Evolutionary conservation across 2,888 invertebrate genomes (phyloP).

Genomic region (Lamproptera curius): DNA sequence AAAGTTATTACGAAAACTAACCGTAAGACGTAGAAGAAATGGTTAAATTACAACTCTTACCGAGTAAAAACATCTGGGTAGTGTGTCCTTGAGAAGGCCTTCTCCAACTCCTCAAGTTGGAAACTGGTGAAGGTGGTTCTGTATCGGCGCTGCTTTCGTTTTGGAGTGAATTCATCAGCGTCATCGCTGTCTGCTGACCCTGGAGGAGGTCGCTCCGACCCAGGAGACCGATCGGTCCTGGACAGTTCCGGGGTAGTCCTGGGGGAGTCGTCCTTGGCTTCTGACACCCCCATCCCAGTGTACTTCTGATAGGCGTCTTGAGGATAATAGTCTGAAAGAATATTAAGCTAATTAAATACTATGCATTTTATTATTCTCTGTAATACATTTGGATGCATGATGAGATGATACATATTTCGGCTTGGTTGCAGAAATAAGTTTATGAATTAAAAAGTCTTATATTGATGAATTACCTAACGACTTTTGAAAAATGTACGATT

Average conservation of each 20-base stretch:
- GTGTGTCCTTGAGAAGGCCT: constrained; percentile 97
- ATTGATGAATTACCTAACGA: no score
- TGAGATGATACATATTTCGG: no score
- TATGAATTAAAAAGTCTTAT: no score
- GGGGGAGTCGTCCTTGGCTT: constrained; percentile 64
- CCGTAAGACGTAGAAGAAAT: no score
- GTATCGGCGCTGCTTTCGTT: constrained; percentile 93
- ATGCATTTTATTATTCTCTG: no score
- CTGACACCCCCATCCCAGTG: constrained; percentile 61
- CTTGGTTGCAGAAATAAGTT: no score
- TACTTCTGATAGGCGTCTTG: constrained; percentile 60
- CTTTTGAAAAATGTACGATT: no score
- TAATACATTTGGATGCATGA: no score
- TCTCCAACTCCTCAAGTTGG: constrained; percentile 96
- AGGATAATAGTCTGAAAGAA: constrained; percentile 61
- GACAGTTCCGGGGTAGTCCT: constrained; percentile 65
- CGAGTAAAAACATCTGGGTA: constrained; percentile 99
- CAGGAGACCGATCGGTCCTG: constrained; percentile 61
- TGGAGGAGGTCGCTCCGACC: constrained; percentile 69
- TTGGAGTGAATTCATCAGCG: constrained; percentile 89
- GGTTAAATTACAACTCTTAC: no score
- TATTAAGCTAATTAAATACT: background rate
- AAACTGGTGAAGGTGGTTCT: constrained; percentile 97
- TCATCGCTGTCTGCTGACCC: constrained; percentile 82
- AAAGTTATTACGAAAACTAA: no score